Conservation (phyloP, 2,888 invertebrate genomes). For the Drepana falcataria region DNA sequence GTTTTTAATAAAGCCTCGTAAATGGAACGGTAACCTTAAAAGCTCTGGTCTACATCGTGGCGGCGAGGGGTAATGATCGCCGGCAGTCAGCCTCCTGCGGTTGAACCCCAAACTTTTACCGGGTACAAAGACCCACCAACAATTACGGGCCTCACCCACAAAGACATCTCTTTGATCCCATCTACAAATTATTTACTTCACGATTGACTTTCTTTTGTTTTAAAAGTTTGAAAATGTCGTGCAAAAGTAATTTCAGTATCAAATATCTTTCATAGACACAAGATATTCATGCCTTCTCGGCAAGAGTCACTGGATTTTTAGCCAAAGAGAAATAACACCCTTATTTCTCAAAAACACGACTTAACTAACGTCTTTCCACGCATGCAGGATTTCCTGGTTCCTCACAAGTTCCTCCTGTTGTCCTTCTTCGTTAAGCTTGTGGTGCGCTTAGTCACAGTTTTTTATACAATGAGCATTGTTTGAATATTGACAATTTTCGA, state of each 20-base stretch:
- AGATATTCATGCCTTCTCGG: too few species aligned
- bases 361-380: too few species aligned
- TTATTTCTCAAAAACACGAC: too few species aligned
- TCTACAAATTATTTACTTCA: constrained; percentile 33
- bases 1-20: not conserved
- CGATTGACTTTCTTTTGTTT: constrained; percentile 30
- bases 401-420: too few species aligned
- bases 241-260: not conserved
- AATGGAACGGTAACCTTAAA: not conserved
- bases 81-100: constrained; percentile 9
- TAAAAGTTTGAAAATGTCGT: constrained; percentile 16
- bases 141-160: constrained; percentile 18
- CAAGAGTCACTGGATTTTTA: too few species aligned
- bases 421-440: too few species aligned
- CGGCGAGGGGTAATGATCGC: constrained; percentile 1
- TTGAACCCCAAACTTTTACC: constrained; percentile 16
- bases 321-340: too few species aligned
- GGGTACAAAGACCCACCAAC: constrained; percentile 8
- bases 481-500: too few species aligned
- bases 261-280: too few species aligned
- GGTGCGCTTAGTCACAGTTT: too few species aligned
- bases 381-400: too few species aligned
- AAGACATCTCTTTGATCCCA: constrained; percentile 40
- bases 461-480: too few species aligned
- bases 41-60: not conserved